These are phyloP conservation scores for Monochamus saltuarius DNA, from an alignment of 1,140 invertebrate genomes.

Conservation along the genomic window DNA sequence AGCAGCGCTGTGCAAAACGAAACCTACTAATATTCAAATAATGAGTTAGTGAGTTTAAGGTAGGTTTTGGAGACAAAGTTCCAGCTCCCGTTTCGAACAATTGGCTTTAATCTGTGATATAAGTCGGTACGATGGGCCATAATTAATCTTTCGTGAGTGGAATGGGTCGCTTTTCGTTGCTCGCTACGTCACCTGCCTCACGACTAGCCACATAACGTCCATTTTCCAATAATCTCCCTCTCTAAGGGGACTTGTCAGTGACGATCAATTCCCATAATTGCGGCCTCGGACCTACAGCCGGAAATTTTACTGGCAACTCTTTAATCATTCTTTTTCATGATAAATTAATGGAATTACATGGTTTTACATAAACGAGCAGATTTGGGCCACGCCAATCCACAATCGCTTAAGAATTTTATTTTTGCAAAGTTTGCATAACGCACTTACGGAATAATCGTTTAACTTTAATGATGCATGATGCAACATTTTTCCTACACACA, in stretches of 20 bases:
- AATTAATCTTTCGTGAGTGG: conserved; percentile 22
- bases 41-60: too few species aligned
- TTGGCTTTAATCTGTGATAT: too few species aligned
- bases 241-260: conserved; percentile 14
- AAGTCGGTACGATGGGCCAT: not conserved
- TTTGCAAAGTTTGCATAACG: not conserved
- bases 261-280: conserved; percentile 8
- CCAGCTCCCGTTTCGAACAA: too few species aligned
- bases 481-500: too few species aligned
- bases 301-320: not conserved
- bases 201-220: conserved; percentile 21
- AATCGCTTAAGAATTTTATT: conserved; percentile 21
- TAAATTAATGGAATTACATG: conserved; percentile 24
- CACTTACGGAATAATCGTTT: too few species aligned
- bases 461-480: too few species aligned
- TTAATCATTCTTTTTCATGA: conserved; percentile 21
- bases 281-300: conserved; percentile 3
- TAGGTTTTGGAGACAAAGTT: too few species aligned
- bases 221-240: conserved; percentile 20
- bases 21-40: too few species aligned
- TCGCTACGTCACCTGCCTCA: conserved; percentile 20
- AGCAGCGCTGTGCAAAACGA: too few species aligned
- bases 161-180: conserved; percentile 19
- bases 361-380: conserved; percentile 16
- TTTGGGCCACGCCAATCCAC: conserved; percentile 16